Base-by-base conservation (phyloP, 2,888 invertebrate species). In the Heterodera filipjevi region DNA sequence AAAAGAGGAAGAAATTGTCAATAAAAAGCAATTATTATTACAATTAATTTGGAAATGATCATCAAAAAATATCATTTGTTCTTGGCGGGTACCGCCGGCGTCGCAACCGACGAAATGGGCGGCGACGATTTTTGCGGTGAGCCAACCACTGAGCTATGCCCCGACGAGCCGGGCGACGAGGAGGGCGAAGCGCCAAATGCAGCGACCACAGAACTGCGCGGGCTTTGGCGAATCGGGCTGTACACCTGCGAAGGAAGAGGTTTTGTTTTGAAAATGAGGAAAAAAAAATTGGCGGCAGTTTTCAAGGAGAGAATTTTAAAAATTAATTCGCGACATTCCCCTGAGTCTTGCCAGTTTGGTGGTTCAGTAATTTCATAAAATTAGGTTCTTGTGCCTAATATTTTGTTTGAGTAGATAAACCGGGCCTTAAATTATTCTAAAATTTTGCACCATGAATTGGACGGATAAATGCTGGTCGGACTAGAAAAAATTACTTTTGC, bases 401-500 rank as follows among this genome's bases (percentile, higher is more conserved):
- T n/a, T n/a, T n/a, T n/a, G n/a, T n/a, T n/a, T n/a, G n/a, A n/a
- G n/a, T n/a, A n/a, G n/a, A n/a, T n/a, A n/a, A n/a, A n/a, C n/a
- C n/a, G n/a, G n/a, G n/a, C n/a, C n/a, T n/a, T n/a, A n/a, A n/a
- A n/a, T n/a, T n/a, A n/a, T n/a, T n/a, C n/a, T n/a, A n/a, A n/a
- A n/a, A n/a, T n/a, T n/a, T n/a, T n/a, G n/a, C n/a, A n/a, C 3
- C n/a, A 72, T 53, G 12, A 19, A 39, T 33, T 3, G 8, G 22
- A 10, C 2, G 2, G 8, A 22, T 59, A 27, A 16, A 66, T 33
- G 5, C 39, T 39, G 10, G n/a, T n/a, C n/a, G n/a, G n/a, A n/a
- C n/a, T 44, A 16, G 22, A 5, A 19, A 19, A 27, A 44, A 12
- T 14, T 27, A 99, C 97, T 92, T 99, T 99, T 90, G 96, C 97